These are phyloP conservation scores for Myripristis jacobus DNA, from an alignment of 2,797 vertebrate species.

Conservation along the genomic window DNA sequence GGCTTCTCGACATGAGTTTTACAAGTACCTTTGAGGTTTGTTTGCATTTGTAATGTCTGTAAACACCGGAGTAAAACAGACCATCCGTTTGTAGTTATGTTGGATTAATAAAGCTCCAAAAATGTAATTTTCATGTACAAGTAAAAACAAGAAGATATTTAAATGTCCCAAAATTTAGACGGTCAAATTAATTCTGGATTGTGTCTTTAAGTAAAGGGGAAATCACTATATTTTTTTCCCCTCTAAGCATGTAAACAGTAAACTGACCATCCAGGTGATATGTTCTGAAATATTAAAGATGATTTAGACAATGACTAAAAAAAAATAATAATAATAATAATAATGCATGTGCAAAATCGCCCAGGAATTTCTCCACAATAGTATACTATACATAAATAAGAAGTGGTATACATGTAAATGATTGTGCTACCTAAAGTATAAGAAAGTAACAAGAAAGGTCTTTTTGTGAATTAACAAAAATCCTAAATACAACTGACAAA, in stretches of 20 bases:
- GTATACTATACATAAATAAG: constrained; percentile 60
- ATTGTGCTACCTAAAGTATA: constrained; percentile 68
- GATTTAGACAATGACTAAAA: constrained; percentile 49
- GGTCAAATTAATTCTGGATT: constrained; percentile 33
- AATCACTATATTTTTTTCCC: constrained; percentile 22
- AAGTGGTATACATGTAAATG: constrained; percentile 57
- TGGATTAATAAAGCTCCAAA: constrained; percentile 8
- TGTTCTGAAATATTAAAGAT: constrained; percentile 33
- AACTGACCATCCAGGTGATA: constrained; percentile 40
- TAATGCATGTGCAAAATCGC: constrained; percentile 73
- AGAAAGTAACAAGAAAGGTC: constrained; percentile 50
- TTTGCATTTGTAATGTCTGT: constrained; percentile 44
- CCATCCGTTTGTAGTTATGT: constrained; percentile 12
- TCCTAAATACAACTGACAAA: constrained; percentile 46
- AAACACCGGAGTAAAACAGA: background rate
- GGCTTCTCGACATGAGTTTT: constrained; percentile 11
- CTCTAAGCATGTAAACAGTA: constrained; percentile 31
- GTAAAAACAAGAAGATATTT: constrained; percentile 6
- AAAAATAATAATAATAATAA: constrained; percentile 47
- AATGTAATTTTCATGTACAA: background rate
- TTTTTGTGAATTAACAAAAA: constrained; percentile 46
- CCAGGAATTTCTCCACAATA: constrained; percentile 44
- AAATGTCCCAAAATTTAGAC: constrained; percentile 11
- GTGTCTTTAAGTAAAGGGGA: constrained; percentile 32
- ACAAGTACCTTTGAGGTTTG: constrained; percentile 26